Evolutionary conservation across 2,888 invertebrate species (phyloP), one percentile per base, ranked within the genome.

Genomic region (Drosophila anomalata): DNA sequence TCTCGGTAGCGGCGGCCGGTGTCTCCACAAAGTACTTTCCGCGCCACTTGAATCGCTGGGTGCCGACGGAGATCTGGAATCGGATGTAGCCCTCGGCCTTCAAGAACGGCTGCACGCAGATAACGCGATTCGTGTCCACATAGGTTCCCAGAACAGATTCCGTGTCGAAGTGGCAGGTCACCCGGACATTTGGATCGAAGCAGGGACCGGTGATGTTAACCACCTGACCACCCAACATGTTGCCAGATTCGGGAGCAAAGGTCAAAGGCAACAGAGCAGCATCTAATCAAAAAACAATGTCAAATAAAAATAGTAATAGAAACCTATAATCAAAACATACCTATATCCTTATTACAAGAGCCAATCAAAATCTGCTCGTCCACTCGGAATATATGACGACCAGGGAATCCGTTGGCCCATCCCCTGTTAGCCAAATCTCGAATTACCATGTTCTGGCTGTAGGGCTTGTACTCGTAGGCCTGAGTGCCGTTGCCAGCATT

Each of bases 171-270:
- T 96, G 95, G 88, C 97, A 98, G 56, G 94, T 94, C 51, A 98
- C 95, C 76, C 95, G 94, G 81, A 96, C 95, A 1, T 93, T 93
- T 0, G 94, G 94, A 76, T 95, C 93, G 90, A 99, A 97, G 90
- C 99, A 99, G 2, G 98, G 98, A 0, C 99, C 99, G 0, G 99
- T 98, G 65, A 99, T 96, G 90, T 99, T 98, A 41, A 99, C 97
- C 57, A 98, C 95, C 0, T 97, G 97, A 1, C 99, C 99, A 3
- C 99, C 99, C 76, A 99, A 93, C 99, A 99, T 99, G 90, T 97
- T 98, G 4, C 98, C 99, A 89, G 97, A 97, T 91, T 98, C 98
- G 0, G 98, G 98, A 0, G 98, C 97, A 87, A 97, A 97, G 80
- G 96, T 95, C 56, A 98, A 91, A 0, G 96, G 96, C 62, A 97